These are phyloP conservation scores for Aradus depressus DNA, from an alignment of 2,888 invertebrate species.

Conservation along the genomic window DNA sequence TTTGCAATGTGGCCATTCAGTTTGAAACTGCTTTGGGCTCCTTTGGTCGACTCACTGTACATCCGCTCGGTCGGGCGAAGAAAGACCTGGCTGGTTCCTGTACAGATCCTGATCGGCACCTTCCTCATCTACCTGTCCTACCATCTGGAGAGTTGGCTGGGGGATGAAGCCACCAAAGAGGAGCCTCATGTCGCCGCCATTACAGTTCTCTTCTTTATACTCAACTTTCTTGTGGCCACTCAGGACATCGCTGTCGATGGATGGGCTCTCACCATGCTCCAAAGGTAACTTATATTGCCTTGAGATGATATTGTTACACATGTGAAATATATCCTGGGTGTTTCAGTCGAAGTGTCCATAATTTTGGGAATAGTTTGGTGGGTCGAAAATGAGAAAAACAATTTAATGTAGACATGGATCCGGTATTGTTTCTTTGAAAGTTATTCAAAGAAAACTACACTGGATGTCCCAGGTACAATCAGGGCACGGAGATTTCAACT, in stretches of 20 bases:
- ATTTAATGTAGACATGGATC: too few species aligned
- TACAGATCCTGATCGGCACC: constrained; percentile 71
- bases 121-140: constrained; percentile 73
- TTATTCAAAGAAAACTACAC: too few species aligned
- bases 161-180: constrained; percentile 3
- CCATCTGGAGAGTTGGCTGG: constrained; percentile 63
- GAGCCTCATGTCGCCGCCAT: constrained; percentile 40
- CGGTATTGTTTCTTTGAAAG: too few species aligned
- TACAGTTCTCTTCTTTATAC: constrained; percentile 74
- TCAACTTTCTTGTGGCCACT: constrained; percentile 95
- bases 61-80: constrained; percentile 74
- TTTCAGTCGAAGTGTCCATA: background rate
- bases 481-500: too few species aligned
- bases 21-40: constrained; percentile 94
- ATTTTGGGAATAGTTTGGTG: background rate
- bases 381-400: background rate
- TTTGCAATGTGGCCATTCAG: constrained; percentile 87
- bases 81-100: constrained; percentile 91
- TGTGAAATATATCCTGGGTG: background rate
- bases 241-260: constrained; percentile 99
- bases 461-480: too few species aligned
- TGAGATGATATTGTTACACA: background rate
- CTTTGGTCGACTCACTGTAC: constrained; percentile 89
- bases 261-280: constrained; percentile 98
- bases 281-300: constrained; percentile 47